Percentiles rank a stretch among this genome's conserved stretches.
These are phyloP conservation scores for Pteria penguin DNA, from an alignment of 2,888 invertebrate species.

Conservation along the genomic window DNA sequence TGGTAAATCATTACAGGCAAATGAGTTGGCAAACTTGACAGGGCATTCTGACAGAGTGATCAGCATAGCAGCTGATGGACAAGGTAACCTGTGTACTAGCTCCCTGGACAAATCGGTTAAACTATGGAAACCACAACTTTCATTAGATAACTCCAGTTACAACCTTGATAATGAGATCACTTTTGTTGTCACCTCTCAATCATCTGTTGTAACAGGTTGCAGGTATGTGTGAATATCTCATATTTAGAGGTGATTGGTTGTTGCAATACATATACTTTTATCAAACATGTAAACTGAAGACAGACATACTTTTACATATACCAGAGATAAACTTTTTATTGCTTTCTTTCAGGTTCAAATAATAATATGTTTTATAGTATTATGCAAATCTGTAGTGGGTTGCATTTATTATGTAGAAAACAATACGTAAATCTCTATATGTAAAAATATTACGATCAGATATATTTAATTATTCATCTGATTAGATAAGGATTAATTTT, in stretches of 20 bases:
- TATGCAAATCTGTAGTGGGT: too few species aligned
- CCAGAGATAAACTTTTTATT: too few species aligned
- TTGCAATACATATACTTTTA: too few species aligned
- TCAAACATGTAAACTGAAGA: too few species aligned
- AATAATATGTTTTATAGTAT: too few species aligned
- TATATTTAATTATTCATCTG: too few species aligned
- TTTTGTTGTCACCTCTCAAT: conserved; percentile 48
- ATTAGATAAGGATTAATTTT: too few species aligned
- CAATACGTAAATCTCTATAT: not conserved
- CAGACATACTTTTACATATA: too few species aligned
- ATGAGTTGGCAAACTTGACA: conserved; percentile 71
- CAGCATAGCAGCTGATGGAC: conserved; percentile 64
- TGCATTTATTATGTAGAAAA: too few species aligned
- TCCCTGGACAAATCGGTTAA: conserved; percentile 72
- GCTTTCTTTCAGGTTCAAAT: too few species aligned
- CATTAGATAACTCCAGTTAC: conserved; percentile 42
- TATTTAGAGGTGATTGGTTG: too few species aligned
- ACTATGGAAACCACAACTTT: conserved; percentile 70
- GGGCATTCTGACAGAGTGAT: conserved; percentile 77
- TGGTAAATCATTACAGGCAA: conserved; percentile 62
- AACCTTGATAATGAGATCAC: conserved; percentile 70
- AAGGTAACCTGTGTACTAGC: conserved; percentile 69
- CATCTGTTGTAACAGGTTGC: conserved; percentile 58
- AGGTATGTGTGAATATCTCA: too few species aligned
- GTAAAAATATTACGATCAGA: not conserved